These are phyloP conservation scores for Drosophila virilis DNA, from an alignment of 1,140 invertebrate species.

Conservation along the genomic window DNA sequence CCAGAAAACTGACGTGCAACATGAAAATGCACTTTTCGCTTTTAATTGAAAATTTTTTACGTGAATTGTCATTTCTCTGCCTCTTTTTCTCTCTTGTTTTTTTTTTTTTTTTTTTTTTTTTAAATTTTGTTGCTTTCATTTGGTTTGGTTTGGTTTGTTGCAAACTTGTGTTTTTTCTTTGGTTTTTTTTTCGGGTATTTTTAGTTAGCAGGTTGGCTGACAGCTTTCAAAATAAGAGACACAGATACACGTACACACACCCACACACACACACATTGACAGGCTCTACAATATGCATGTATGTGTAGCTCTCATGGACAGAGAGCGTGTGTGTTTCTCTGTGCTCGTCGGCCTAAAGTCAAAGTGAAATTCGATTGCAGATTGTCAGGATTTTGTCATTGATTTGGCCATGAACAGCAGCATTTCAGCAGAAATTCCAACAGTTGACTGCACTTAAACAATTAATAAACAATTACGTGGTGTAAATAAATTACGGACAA, in stretches of 20 bases:
- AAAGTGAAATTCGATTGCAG: constrained; percentile 54
- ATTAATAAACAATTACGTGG: constrained; percentile 66
- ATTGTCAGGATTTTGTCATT: constrained; percentile 58
- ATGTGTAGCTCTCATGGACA: constrained; percentile 6
- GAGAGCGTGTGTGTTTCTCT: constrained; percentile 8
- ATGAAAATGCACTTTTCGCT: constrained; percentile 83
- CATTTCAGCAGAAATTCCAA: constrained; percentile 42
- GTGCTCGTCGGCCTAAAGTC: constrained; percentile 48
- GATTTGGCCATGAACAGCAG: constrained; percentile 57
- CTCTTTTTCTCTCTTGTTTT: constrained; percentile 23
- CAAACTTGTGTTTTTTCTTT: constrained; percentile 22
- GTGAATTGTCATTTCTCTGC: constrained; percentile 70
- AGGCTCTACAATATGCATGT: constrained; percentile 33
- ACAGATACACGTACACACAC: background rate
- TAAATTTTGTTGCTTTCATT: constrained; percentile 18
- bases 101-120: constrained; percentile 9
- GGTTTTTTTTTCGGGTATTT: constrained; percentile 42
- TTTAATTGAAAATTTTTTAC: constrained; percentile 79
- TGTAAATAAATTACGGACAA: constrained; percentile 7
- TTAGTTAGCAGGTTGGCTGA: constrained; percentile 38
- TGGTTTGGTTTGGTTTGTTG: constrained; percentile 33
- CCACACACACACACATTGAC: constrained; percentile 2
- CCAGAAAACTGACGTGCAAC: constrained; percentile 71
- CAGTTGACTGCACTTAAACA: constrained; percentile 57
- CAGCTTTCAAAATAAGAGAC: constrained; percentile 29